Evolutionary conservation across 2,113 vertebrate species (phyloP).

Genomic region (Menidia beryllina): DNA sequence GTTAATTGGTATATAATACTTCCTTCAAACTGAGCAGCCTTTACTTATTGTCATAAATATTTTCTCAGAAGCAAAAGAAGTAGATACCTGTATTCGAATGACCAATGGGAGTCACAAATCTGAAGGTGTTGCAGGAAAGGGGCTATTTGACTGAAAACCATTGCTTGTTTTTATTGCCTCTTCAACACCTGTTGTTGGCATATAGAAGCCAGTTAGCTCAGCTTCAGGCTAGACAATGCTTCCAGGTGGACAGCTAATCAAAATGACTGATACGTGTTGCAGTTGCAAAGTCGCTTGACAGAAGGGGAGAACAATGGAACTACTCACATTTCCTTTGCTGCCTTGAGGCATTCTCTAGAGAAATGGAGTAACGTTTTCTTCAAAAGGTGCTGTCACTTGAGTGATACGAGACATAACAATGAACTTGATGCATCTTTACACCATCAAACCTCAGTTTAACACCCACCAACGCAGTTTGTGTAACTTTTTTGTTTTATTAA

Average conservation of each 20-base stretch:
- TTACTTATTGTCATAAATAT: neutral
- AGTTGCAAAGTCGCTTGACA: constrained; percentile 34
- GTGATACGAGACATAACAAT: neutral
- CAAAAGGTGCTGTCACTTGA: constrained; percentile 9
- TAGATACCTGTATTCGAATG: neutral
- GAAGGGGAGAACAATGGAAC: constrained; percentile 30
- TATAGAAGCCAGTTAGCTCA: constrained; percentile 44
- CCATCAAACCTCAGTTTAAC: constrained; percentile 16
- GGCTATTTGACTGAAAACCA: constrained; percentile 31
- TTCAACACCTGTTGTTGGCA: constrained; percentile 59
- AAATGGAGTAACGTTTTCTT: constrained; percentile 23
- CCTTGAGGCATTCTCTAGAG: constrained; percentile 24
- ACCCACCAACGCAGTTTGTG: constrained; percentile 22
- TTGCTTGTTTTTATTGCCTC: constrained; percentile 47
- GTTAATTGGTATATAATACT: neutral
- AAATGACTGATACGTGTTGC: constrained; percentile 52
- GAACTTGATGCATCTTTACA: constrained; percentile 29
- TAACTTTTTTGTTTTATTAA: too few relatives aligned
- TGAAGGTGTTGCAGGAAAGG: constrained; percentile 28
- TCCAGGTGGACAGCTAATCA: constrained; percentile 57
- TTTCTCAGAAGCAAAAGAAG: neutral
- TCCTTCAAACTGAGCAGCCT: neutral
- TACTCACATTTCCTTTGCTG: constrained; percentile 4
- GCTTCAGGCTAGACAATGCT: constrained; percentile 45
- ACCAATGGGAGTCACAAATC: neutral